Base-by-base conservation (phyloP, 2,888 invertebrate species). In the Cryptosula pallasiana region DNA sequence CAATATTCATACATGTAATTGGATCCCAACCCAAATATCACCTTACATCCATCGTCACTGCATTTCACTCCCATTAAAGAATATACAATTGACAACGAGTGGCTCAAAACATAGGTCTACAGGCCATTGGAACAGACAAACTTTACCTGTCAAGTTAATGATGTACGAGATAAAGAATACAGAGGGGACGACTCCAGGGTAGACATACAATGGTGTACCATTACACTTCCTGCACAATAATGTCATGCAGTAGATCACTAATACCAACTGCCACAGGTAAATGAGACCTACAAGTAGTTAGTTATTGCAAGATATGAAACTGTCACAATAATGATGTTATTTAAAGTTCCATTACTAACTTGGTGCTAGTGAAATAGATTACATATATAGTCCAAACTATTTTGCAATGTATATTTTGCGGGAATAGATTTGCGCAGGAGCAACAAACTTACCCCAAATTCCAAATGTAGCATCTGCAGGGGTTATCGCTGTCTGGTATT, bases 401-500 rank as follows among this genome's bases (percentile, higher is more conserved):
- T n/a, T n/a, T n/a, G n/a, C n/a, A n/a, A n/a, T n/a, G n/a, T n/a
- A n/a, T n/a, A n/a, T n/a, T n/a, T n/a, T n/a, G n/a, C n/a, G n/a
- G n/a, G n/a, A n/a, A n/a, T n/a, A n/a, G n/a, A 45, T 45, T 16
- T 57, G n/a, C 23, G n/a, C 23, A 9, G n/a, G 20, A 57, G 25
- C 57, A 25, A 25, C 9, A 45, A 45, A 5, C 63, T 25, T 34
- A 63, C 63, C 63, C 63, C 63, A 63, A 2, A 63, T 63, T 27
- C 32, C 29, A n/a, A 63, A 63, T 32, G 63, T 63, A 3, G 63
- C 63, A 32, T 63, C 63, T 29, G 63, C 20, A 29, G 63, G 63
- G 25, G 63, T 63, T 9, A 63, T 63, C 32, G 25, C 32, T 29
- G 63, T 63, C 2, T 2, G 27, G 63, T 63, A 63, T 32, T 63